Conservation (phyloP, 30 jellyfish, hydroid and myxozoan species). For the Cassiopea andromeda region DNA sequence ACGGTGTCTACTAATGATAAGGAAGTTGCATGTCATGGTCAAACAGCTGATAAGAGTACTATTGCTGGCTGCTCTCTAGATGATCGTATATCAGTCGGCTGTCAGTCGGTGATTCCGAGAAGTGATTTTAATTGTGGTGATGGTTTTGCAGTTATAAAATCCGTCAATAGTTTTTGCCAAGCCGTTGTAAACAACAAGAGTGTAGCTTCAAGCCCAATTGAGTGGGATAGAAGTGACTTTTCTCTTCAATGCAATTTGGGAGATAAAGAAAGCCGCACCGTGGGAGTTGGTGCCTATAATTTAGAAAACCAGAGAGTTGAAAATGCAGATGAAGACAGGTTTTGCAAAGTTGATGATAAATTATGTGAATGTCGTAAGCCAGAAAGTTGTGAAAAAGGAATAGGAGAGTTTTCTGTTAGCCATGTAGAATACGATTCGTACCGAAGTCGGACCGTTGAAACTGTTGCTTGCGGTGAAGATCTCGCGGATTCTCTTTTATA, state of each 20-base stretch:
- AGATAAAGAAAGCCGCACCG: slow-evolving; percentile 42
- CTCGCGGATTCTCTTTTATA: slow-evolving; percentile 35
- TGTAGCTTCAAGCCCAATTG: slow-evolving; percentile 44
- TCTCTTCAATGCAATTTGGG: slow-evolving; percentile 32
- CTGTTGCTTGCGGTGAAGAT: slow-evolving; percentile 74
- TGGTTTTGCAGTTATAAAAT: slow-evolving; percentile 39
- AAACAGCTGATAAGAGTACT: slow-evolving; percentile 10
- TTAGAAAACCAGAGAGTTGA: not conserved
- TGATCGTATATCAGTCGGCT: slow-evolving; percentile 2
- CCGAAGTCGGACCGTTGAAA: slow-evolving; percentile 19
- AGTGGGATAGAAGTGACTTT: slow-evolving; percentile 16
- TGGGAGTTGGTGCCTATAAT: slow-evolving; percentile 81
- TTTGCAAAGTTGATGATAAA: slow-evolving; percentile 79
- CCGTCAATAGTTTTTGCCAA: slow-evolving; percentile 35
- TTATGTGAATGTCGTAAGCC: slow-evolving; percentile 83
- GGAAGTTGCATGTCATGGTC: slow-evolving; percentile 17
- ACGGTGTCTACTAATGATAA: slow-evolving; percentile 2
- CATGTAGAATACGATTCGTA: slow-evolving; percentile 83
- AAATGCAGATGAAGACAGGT: slow-evolving; percentile 8
- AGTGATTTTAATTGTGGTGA: slow-evolving; percentile 91
- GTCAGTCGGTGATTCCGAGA: slow-evolving; percentile 17
- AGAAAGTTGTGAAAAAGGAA: slow-evolving; percentile 41
- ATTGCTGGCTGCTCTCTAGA: slow-evolving; percentile 49
- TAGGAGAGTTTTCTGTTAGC: slow-evolving; percentile 58
- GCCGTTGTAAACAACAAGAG: not conserved